Evolutionary conservation across 2,797 vertebrate genomes (phyloP).

Genomic region (Melanotaenia pygmaea): DNA sequence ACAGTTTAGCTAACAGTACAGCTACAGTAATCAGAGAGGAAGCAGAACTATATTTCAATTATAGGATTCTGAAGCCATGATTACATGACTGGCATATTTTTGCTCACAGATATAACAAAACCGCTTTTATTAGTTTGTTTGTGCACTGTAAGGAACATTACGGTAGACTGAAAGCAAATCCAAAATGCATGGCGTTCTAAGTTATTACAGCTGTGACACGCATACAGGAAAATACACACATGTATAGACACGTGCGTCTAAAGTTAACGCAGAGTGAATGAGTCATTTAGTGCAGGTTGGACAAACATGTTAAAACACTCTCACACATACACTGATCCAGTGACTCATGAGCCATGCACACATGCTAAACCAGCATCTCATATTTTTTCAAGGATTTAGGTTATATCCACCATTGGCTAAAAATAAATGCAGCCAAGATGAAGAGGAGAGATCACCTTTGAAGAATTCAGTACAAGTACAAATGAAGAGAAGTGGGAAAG

Average conservation of each 20-base stretch:
- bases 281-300: slow-evolving; percentile 72
- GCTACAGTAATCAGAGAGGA: slow-evolving; percentile 41
- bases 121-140: slow-evolving; percentile 51
- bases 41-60: slow-evolving; percentile 34
- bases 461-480: slow-evolving; percentile 55
- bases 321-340: slow-evolving; percentile 62
- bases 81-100: slow-evolving; percentile 48
- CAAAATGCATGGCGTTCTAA: slow-evolving; percentile 69
- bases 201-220: slow-evolving; percentile 74
- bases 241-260: slow-evolving; percentile 46
- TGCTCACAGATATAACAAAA: slow-evolving; percentile 41
- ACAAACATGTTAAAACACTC: slow-evolving; percentile 79
- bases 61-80: slow-evolving; percentile 33
- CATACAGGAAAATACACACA: slow-evolving; percentile 48
- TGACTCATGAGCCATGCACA: slow-evolving; percentile 71
- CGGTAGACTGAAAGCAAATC: slow-evolving; percentile 66
- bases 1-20: slow-evolving; percentile 35
- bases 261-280: slow-evolving; percentile 51
- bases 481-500: slow-evolving; percentile 45
- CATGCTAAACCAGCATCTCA: slow-evolving; percentile 70
- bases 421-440: slow-evolving; percentile 65
- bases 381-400: slow-evolving; percentile 75
- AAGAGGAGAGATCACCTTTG: slow-evolving; percentile 63
- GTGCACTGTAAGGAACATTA: slow-evolving; percentile 44
- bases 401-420: slow-evolving; percentile 65